Conservation (phyloP, 2,113 vertebrate genomes). For the Puffinus mauretanicus region DNA sequence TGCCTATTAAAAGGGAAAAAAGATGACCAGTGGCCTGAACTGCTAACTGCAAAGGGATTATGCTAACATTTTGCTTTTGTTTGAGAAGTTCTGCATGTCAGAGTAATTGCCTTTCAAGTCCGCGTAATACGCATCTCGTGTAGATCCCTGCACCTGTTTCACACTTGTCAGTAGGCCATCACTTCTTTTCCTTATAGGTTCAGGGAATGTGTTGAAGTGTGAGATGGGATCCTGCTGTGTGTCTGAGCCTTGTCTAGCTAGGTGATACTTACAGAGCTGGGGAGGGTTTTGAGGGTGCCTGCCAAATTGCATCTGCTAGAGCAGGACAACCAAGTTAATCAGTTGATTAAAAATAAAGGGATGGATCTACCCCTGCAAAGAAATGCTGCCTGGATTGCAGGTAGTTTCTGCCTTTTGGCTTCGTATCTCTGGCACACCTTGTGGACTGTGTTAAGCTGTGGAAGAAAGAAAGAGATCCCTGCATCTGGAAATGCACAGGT, state of each 20-base stretch:
- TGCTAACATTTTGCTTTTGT: conserved; percentile 35
- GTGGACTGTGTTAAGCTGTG: conserved; percentile 77
- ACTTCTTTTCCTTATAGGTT: conserved; percentile 86
- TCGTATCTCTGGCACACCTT: conserved; percentile 81
- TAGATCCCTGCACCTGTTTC: conserved; percentile 80
- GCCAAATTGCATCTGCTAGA: conserved; percentile 11
- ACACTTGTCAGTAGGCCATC: conserved; percentile 77
- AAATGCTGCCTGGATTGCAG: conserved; percentile 86
- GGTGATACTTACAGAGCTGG: conserved; percentile 16
- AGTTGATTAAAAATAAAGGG: conserved; percentile 40
- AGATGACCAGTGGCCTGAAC: neutral
- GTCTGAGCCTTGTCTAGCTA: neutral
- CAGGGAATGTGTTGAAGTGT: conserved; percentile 54
- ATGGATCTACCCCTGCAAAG: conserved; percentile 83
- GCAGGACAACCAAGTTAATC: neutral
- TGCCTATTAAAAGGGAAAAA: neutral
- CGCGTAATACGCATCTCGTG: neutral
- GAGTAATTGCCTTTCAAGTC: conserved; percentile 40
- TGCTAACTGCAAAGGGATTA: neutral
- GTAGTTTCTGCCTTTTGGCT: conserved; percentile 83
- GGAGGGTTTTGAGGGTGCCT: neutral
- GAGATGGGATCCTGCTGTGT: conserved; percentile 46
- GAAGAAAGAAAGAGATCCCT: conserved; percentile 72
- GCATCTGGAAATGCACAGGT: conserved; percentile 79
- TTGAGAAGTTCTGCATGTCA: conserved; percentile 35